phyloP scores from a whole-genome alignment of 2,797 vertebrate genomes.

The Alauda arvensis region DNA sequence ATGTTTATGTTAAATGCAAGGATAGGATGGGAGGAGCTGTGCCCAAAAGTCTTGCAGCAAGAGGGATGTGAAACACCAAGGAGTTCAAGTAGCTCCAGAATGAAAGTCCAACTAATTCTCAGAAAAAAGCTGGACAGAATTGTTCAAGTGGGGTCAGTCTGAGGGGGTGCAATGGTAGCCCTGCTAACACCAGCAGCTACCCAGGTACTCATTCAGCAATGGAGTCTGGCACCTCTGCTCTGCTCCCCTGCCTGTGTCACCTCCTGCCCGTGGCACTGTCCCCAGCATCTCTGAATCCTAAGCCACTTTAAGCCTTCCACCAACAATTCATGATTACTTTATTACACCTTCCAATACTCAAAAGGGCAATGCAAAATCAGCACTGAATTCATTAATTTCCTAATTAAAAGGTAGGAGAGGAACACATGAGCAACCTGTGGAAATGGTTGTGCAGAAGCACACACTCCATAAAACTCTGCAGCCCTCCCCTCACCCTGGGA shows the following conservation, averaged over 20 bases:
- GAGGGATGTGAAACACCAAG: neutral
- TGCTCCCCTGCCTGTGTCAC: fast-evolving
- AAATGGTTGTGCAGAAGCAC: neutral
- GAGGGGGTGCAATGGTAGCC: neutral
- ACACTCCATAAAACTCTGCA: neutral
- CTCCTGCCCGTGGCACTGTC: fast-evolving
- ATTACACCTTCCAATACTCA: neutral
- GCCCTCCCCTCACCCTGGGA: neutral
- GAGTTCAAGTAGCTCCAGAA: neutral
- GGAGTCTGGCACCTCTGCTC: neutral
- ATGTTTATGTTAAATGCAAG: neutral
- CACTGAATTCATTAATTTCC: neutral
- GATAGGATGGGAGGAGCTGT: neutral
- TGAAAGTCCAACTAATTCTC: neutral
- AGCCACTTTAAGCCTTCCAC: neutral
- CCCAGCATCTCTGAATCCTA: neutral
- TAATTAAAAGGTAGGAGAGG: constrained; percentile 5
- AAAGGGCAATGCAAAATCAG: constrained; percentile 25
- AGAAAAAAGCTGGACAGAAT: neutral
- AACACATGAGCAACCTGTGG: neutral
- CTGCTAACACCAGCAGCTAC: neutral
- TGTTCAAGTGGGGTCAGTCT: neutral
- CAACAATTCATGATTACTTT: neutral
- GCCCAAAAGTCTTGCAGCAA: neutral
- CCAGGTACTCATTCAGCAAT: fast-evolving